A percentile compares a stretch with the other conserved stretches of the same genome.
phyloP scores from a whole-genome alignment of 2,113 vertebrate genomes.

The Pseudorectes ferrugineus region DNA sequence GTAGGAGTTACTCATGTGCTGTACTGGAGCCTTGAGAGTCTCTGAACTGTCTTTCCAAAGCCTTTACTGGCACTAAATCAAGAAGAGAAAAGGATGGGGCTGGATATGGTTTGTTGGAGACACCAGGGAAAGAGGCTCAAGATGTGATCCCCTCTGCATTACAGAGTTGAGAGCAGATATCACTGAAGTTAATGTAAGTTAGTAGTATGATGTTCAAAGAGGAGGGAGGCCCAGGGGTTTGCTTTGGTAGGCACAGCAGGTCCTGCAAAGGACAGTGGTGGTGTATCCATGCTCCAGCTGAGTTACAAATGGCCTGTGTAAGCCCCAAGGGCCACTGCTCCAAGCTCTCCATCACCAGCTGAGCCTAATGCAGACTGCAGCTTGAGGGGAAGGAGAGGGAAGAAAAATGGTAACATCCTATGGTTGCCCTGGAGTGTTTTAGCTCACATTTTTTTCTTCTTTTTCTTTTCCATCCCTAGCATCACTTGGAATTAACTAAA shows the following conservation, averaged over 20 bases:
- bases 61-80: background rate
- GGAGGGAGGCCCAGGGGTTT: background rate
- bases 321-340: background rate
- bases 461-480: background rate
- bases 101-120: background rate
- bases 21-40: background rate
- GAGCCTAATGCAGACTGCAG: background rate
- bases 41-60: background rate
- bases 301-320: background rate
- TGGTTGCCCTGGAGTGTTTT: background rate
- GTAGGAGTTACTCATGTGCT: background rate
- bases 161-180: background rate
- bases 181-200: background rate
- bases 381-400: background rate
- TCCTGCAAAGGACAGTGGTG: background rate
- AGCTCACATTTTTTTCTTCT: background rate
- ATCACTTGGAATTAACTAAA: background rate
- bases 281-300: background rate
- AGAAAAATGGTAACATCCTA: background rate
- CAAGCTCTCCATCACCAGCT: background rate
- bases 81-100: background rate
- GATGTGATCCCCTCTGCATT: background rate
- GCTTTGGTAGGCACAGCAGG: background rate
- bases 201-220: background rate
- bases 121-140: background rate